phyloP scores from a whole-genome alignment of 2,888 invertebrate genomes.

The Pristionchus japonicus region DNA sequence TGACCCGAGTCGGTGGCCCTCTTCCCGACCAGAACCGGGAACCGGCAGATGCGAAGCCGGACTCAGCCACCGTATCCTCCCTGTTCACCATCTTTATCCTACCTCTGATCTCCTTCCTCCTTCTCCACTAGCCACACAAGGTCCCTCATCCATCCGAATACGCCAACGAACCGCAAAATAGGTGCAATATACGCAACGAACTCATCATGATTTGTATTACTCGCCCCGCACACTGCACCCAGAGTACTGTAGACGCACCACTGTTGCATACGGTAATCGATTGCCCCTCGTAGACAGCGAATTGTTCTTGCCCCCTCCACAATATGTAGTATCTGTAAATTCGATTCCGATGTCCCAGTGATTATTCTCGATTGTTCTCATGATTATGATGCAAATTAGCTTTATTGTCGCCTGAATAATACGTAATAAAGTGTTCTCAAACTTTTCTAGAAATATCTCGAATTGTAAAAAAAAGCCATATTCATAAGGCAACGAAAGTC shows the following conservation, averaged over 20 bases:
- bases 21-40: not conserved
- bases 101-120: constrained; percentile 1
- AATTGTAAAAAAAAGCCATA: too few relatives aligned
- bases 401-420: not conserved
- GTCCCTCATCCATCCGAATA: not conserved
- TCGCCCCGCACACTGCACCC: not conserved
- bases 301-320: not conserved
- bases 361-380: constrained; percentile 25
- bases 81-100: not conserved
- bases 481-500: too few relatives aligned
- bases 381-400: constrained; percentile 22
- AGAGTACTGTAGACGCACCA: constrained; percentile 5
- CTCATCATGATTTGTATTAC: constrained; percentile 28
- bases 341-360: constrained; percentile 28
- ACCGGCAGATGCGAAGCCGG: not conserved
- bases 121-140: constrained; percentile 2
- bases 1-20: constrained; percentile 46
- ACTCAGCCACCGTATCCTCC: not conserved
- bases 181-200: constrained; percentile 25
- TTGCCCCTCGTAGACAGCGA: not conserved
- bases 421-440: not conserved
- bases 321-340: constrained; percentile 5
- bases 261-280: not conserved
- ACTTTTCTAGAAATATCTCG: not conserved
- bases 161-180: not conserved